These are phyloP conservation scores for Eira barbara DNA, from an alignment of 2,113 vertebrate genomes.

Conservation along the genomic window DNA sequence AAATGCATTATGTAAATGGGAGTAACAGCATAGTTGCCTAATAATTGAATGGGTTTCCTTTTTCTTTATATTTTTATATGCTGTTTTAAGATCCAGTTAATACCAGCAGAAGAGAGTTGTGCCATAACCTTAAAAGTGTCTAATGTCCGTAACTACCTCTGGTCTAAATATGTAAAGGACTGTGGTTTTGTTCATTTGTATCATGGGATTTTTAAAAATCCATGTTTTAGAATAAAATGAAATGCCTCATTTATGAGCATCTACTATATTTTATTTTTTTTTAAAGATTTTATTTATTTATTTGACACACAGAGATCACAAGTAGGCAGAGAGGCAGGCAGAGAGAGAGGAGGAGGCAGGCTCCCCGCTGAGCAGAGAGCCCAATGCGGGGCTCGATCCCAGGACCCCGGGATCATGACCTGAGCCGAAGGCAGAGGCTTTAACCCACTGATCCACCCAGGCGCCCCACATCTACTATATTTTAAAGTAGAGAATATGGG, in stretches of 20 bases:
- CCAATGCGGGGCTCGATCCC: no score
- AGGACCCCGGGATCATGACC: no score
- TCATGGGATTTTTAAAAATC: not conserved
- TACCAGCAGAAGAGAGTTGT: not conserved
- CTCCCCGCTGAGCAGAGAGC: no score
- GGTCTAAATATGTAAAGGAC: not conserved
- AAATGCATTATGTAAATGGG: not conserved
- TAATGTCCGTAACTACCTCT: not conserved
- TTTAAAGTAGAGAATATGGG: not conserved
- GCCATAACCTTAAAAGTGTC: not conserved
- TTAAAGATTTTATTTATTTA: no score
- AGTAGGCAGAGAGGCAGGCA: no score
- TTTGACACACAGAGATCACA: no score
- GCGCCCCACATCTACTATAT: constrained; percentile 9
- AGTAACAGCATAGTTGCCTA: not conserved
- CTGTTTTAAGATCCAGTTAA: not conserved
- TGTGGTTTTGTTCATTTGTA: constrained; percentile 26
- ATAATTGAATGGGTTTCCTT: not conserved
- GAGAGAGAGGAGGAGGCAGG: no score
- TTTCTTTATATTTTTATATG: constrained; percentile 28
- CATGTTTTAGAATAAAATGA: not conserved
- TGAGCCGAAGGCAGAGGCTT: no score
- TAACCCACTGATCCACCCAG: no score
- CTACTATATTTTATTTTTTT: constrained; percentile 36
- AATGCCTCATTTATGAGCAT: not conserved